Evolutionary conservation across 2,888 invertebrate genomes (phyloP).

Genomic region (Erebia epiphron): DNA sequence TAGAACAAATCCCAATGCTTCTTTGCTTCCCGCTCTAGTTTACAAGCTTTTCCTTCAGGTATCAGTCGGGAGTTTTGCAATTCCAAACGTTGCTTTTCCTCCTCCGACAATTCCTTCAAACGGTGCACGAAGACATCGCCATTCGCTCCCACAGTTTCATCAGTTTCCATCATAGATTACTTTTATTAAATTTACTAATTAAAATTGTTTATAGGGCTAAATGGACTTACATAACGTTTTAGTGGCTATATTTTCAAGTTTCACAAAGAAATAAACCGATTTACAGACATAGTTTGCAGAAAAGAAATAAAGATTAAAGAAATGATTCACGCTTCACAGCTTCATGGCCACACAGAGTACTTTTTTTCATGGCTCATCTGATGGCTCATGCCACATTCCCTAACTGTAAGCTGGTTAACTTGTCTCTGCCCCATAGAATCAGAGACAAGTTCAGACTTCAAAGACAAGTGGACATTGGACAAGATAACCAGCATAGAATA

Average conservation of each 20-base stretch:
- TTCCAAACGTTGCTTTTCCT: constrained; percentile 84
- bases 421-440: too few relatives aligned
- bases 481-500: too few relatives aligned
- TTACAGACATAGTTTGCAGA: neutral
- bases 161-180: constrained; percentile 60
- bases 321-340: too few relatives aligned
- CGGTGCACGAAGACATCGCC: constrained; percentile 65
- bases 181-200: neutral
- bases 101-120: constrained; percentile 79
- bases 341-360: too few relatives aligned
- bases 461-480: too few relatives aligned
- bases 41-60: constrained; percentile 88
- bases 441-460: too few relatives aligned
- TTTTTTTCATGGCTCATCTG: too few relatives aligned
- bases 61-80: constrained; percentile 84
- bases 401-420: too few relatives aligned
- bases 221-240: neutral
- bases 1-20: constrained; percentile 98
- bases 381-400: too few relatives aligned
- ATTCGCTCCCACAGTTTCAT: constrained; percentile 54
- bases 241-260: constrained; percentile 1
- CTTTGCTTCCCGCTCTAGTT: constrained; percentile 91
- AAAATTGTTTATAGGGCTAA: neutral
- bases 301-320: too few relatives aligned
- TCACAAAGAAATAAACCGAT: neutral